Evolutionary conservation across 2,797 vertebrate species (phyloP).

Genomic region (Oryzias dopingdopingensis): DNA sequence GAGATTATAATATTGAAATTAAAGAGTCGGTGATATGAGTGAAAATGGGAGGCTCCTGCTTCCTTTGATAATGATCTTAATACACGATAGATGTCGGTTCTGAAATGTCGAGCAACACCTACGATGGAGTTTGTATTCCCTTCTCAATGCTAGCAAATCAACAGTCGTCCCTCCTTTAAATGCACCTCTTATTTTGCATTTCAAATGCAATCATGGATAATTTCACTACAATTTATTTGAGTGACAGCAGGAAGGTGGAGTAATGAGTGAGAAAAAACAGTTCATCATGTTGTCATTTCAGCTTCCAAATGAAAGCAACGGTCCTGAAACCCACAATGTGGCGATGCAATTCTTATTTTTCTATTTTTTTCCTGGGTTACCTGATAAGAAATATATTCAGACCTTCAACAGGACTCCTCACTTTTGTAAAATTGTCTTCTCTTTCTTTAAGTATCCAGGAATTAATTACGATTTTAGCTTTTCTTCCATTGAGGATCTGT

Average conservation of each 20-base stretch:
- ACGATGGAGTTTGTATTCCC: conserved; percentile 43
- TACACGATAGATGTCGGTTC: conserved; percentile 47
- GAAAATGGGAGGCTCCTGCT: conserved; percentile 33
- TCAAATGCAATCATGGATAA: conserved; percentile 80
- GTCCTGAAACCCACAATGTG: conserved; percentile 16
- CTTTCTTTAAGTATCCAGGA: too few species aligned
- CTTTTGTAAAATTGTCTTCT: too few species aligned
- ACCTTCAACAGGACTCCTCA: neutral
- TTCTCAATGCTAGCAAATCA: conserved; percentile 39
- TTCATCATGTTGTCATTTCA: conserved; percentile 48
- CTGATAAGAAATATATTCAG: conserved; percentile 4
- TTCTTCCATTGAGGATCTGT: too few species aligned
- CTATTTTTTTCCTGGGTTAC: neutral
- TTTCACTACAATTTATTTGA: conserved; percentile 68
- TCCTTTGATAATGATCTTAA: conserved; percentile 38
- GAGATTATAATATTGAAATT: too few species aligned
- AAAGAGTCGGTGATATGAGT: too few species aligned
- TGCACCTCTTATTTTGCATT: conserved; percentile 71
- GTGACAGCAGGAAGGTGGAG: conserved; percentile 61
- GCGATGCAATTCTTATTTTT: conserved; percentile 3
- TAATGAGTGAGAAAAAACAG: conserved; percentile 50
- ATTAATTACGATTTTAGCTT: too few species aligned
- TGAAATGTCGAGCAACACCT: conserved; percentile 56
- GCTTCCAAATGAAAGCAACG: conserved; percentile 37
- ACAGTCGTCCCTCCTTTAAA: conserved; percentile 48